Evolutionary conservation across 1,140 invertebrate genomes (phyloP), one percentile per base, ranked within the genome.

Genomic region (Melipona quadrifasciata): DNA sequence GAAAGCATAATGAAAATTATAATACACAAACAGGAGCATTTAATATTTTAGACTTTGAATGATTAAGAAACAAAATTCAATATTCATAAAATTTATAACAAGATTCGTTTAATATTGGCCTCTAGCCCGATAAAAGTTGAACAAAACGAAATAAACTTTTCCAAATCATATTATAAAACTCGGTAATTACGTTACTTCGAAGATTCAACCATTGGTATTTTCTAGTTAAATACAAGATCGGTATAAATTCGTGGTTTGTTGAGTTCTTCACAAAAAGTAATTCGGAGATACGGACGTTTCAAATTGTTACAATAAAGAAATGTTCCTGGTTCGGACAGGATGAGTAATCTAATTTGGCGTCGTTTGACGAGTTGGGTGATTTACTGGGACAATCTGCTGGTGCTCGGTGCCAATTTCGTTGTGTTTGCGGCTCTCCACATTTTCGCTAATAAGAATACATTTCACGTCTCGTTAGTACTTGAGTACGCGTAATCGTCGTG

Each of bases 391-490:
- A 55, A 67, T 27, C 17, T 27, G 5, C 5, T n/a, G 21, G 11
- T 58, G 72, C 24, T 71, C 21, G 17, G 11, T 58, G 72, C 27
- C 72, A 85, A 82, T 75, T 67, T 70, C 55, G 55, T 67, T 73
- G 55, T 19, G n/a, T 21, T 24, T 14, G 16, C 5, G 68, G 61
- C 53, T 31, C 8, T 71, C 24, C 14, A 39, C 21, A 47, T 47
- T 47, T 47, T 24, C 34, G 6, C 2, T 2, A 12, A 14, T 16
- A 11, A 21, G 39, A 31, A 72, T 31, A 16, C 3, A 27, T 27
- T 64, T 8, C 24, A 34, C 55, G 19, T 19, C 24, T 61, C 17
- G n/a, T n/a, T 34, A 70, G 11, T n/a, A n/a, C n/a, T 24, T 5
- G 21, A 10, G 16, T 53, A 47, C 16, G 5, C 34, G 34, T 51